A percentile compares a stretch with the other conserved stretches of the same genome.
Conservation (phyloP, 2,888 invertebrate genomes). For the Macrosoma leucophasiata region DNA sequence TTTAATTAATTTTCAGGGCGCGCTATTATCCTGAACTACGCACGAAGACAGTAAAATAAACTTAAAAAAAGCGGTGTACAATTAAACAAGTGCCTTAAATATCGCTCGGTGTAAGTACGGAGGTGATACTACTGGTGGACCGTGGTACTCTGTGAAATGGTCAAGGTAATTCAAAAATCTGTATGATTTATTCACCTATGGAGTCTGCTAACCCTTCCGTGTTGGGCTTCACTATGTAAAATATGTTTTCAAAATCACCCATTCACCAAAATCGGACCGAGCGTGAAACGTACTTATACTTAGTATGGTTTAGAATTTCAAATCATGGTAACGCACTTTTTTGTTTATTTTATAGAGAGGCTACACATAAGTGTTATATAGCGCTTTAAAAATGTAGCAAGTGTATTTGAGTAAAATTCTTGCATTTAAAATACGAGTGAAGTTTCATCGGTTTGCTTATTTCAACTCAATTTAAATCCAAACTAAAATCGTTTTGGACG, state of each 20-base stretch:
- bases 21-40: conserved; percentile 64
- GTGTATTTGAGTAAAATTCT: too few relatives aligned
- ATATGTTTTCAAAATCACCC: conserved; percentile 62
- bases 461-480: too few relatives aligned
- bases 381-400: too few relatives aligned
- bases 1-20: conserved; percentile 63
- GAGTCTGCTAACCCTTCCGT: conserved; percentile 67
- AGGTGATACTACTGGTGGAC: conserved; percentile 47
- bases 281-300: conserved; percentile 33
- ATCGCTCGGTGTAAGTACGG: conserved; percentile 43
- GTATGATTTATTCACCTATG: conserved; percentile 63
- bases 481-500: too few relatives aligned
- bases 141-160: conserved; percentile 68
- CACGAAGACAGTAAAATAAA: conserved; percentile 56
- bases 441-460: too few relatives aligned
- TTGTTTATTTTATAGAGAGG: conserved; percentile 25
- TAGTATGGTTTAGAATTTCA: conserved; percentile 41
- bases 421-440: too few relatives aligned
- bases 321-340: conserved; percentile 40
- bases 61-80: conserved; percentile 43
- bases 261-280: conserved; percentile 38
- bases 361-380: conserved; percentile 19
- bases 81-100: conserved; percentile 49
- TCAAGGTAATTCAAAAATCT: conserved; percentile 67
- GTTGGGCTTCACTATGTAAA: conserved; percentile 65